Conservation (phyloP, 2,113 vertebrate genomes). For the Zosterops lateralis region DNA sequence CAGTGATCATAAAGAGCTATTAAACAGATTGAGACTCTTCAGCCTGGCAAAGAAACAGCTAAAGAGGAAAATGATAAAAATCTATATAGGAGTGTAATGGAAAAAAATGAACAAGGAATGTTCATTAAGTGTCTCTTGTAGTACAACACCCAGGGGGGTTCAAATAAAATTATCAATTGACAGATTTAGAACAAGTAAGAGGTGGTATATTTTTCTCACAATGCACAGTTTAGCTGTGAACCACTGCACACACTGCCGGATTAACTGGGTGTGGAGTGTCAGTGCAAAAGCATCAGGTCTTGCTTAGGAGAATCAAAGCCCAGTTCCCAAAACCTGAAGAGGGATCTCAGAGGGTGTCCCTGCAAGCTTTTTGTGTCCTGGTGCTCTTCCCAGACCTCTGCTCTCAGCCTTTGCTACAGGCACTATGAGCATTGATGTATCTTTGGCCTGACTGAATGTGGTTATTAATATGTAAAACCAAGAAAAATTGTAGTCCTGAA, state of each 20-base stretch:
- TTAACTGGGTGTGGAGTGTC: background rate
- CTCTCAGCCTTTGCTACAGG: background rate
- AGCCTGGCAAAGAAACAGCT: background rate
- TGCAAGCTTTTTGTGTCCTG: background rate
- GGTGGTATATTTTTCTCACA: background rate
- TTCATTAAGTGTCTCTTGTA: slow-evolving; percentile 34
- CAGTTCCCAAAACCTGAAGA: background rate
- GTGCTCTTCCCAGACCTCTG: background rate
- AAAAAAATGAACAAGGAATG: background rate
- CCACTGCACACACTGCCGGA: background rate
- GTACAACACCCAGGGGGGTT: slow-evolving; percentile 15
- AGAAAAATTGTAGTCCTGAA: background rate
- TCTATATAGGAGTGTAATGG: background rate
- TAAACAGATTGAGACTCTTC: slow-evolving; percentile 18
- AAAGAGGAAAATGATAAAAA: slow-evolving; percentile 3
- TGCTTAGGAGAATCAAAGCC: background rate
- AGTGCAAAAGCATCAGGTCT: background rate
- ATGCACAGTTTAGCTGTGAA: background rate
- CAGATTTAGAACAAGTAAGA: background rate
- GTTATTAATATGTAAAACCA: background rate
- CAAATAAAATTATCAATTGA: slow-evolving; percentile 18
- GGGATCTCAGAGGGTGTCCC: background rate
- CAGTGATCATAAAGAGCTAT: slow-evolving; percentile 17
- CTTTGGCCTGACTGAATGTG: background rate
- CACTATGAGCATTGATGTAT: background rate